These are phyloP conservation scores for Crenuchus spilurus DNA, from an alignment of 2,797 vertebrate genomes.

Conservation along the genomic window DNA sequence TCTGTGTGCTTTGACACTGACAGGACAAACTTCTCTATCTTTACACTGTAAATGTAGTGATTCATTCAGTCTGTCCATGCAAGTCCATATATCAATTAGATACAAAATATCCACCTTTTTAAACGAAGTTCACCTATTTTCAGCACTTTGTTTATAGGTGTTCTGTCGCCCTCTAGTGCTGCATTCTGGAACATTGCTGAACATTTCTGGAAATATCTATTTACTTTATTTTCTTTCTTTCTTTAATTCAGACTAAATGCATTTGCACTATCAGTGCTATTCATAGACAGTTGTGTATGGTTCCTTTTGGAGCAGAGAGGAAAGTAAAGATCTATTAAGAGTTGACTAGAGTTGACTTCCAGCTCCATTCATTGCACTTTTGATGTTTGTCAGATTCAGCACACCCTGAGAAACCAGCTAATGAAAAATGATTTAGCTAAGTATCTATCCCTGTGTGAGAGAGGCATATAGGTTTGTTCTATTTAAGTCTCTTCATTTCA, in stretches of 20 bases:
- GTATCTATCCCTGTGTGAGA: too few relatives aligned
- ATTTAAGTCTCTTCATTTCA: too few relatives aligned
- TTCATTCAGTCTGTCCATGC: not conserved
- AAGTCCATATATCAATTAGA: not conserved
- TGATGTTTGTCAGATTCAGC: not conserved
- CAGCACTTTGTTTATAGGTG: constrained; percentile 20
- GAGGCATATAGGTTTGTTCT: too few relatives aligned
- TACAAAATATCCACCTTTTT: not conserved
- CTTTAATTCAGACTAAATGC: too few relatives aligned
- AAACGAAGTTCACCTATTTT: not conserved
- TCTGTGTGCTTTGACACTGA: too few relatives aligned
- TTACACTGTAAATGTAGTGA: too few relatives aligned
- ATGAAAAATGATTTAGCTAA: not conserved
- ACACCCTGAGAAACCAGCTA: not conserved
- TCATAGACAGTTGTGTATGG: not conserved
- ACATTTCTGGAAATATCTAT: not conserved
- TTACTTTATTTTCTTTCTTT: too few relatives aligned
- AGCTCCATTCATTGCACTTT: too few relatives aligned
- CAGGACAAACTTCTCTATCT: too few relatives aligned
- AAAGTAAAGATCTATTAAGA: not conserved
- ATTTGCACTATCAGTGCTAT: too few relatives aligned
- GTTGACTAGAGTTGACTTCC: not conserved
- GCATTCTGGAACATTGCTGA: not conserved
- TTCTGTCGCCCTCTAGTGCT: constrained; percentile 41
- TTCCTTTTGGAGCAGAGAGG: not conserved